phyloP scores from a whole-genome alignment of 2,888 invertebrate genomes.

The Cephus pygmeus region DNA sequence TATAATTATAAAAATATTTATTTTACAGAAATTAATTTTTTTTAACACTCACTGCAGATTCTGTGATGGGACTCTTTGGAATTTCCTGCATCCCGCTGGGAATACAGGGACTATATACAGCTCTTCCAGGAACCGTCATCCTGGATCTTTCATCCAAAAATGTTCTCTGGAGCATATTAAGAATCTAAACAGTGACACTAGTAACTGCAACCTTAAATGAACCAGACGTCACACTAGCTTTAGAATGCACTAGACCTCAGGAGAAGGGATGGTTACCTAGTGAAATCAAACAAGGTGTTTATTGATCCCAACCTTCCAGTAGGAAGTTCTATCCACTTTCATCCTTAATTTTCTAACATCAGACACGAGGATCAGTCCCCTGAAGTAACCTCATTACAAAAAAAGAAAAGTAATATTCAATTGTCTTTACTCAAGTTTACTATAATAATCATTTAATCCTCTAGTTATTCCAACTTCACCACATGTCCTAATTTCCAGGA shows the following conservation, averaged over 20 bases:
- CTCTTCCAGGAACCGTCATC: slow-evolving; percentile 32
- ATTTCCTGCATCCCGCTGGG: slow-evolving; percentile 9
- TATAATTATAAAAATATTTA: background rate
- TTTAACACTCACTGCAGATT: slow-evolving; percentile 22
- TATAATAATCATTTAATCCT: background rate
- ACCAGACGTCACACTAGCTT: background rate
- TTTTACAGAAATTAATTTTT: background rate
- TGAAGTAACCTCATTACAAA: background rate
- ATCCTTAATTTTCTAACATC: background rate
- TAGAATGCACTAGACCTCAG: background rate
- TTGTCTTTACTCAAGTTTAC: background rate
- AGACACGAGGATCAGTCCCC: background rate
- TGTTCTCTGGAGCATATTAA: slow-evolving; percentile 36
- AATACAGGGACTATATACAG: slow-evolving; percentile 22
- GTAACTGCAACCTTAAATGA: background rate
- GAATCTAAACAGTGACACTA: slow-evolving; percentile 1
- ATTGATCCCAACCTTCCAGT: slow-evolving; percentile 25
- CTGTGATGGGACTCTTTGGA: slow-evolving; percentile 24
- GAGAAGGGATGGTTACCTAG: slow-evolving; percentile 22
- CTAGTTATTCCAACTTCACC: background rate
- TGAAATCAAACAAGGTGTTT: slow-evolving; percentile 30
- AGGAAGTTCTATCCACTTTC: background rate
- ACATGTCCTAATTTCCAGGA: background rate
- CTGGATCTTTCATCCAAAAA: slow-evolving; percentile 36
- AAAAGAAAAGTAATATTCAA: background rate